Conservation (phyloP, 2,888 invertebrate genomes). For the Drosophila longiperda region DNA sequence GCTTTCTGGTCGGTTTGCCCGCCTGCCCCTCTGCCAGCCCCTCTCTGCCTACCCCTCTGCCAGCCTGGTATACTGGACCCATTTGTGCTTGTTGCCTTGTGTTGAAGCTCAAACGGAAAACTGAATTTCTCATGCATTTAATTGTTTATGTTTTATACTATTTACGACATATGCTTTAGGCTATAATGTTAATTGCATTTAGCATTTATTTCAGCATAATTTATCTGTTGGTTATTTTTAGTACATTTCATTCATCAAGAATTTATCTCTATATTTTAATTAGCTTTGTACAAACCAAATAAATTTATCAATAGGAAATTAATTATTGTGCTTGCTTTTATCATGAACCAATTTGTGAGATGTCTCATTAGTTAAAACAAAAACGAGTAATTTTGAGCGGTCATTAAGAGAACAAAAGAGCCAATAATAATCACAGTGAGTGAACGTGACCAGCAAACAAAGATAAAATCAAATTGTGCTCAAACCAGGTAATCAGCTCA, state of each 20-base stretch:
- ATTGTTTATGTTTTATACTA: slow-evolving; percentile 8
- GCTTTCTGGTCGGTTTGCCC: not conserved
- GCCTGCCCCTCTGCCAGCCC: too few relatives aligned
- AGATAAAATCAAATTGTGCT: slow-evolving; percentile 22
- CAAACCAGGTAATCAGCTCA: slow-evolving; percentile 40
- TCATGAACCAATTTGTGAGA: not conserved
- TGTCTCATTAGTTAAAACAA: not conserved
- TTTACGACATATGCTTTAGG: slow-evolving; percentile 4
- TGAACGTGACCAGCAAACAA: slow-evolving; percentile 6
- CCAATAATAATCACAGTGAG: not conserved
- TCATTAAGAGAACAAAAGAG: slow-evolving; percentile 4
- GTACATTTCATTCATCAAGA: not conserved
- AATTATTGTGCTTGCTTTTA: not conserved
- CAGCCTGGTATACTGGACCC: not conserved
- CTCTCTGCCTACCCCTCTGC: not conserved
- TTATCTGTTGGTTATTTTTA: not conserved
- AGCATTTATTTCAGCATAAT: not conserved
- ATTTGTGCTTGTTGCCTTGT: not conserved
- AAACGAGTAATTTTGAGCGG: not conserved
- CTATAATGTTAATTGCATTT: not conserved
- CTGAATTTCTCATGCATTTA: slow-evolving; percentile 2
- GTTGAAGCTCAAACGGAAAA: slow-evolving; percentile 11
- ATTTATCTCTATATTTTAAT: not conserved
- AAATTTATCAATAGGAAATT: not conserved
- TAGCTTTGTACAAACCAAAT: not conserved